These are phyloP conservation scores for Semnornis frantzii DNA, from an alignment of 2,113 vertebrate species.

Conservation along the genomic window DNA sequence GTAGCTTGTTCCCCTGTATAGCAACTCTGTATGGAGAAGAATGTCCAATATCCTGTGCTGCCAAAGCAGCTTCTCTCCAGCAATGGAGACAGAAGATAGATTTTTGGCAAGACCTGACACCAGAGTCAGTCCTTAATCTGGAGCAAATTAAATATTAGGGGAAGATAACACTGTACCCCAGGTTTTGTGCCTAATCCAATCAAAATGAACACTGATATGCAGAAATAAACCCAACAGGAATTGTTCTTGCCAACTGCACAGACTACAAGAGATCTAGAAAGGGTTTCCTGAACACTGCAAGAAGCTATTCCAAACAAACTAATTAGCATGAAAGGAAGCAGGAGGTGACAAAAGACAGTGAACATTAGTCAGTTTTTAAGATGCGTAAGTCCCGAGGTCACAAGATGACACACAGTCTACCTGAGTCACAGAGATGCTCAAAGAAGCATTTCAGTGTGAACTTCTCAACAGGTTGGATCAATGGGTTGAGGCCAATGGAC, in stretches of 20 bases:
- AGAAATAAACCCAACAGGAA: not conserved
- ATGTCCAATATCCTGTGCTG: fast-evolving
- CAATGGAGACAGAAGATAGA: not conserved
- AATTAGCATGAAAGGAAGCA: not conserved
- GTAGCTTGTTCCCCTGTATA: not conserved
- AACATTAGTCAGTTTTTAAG: not conserved
- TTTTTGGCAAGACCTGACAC: not conserved
- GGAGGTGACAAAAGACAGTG: not conserved
- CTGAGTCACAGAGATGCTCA: not conserved
- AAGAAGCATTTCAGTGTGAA: not conserved
- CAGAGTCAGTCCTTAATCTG: not conserved
- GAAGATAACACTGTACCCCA: not conserved
- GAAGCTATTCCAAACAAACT: not conserved
- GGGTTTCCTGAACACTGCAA: not conserved
- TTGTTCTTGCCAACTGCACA: not conserved
- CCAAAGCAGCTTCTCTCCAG: not conserved
- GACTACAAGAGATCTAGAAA: fast-evolving
- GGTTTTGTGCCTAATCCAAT: not conserved
- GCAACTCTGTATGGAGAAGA: not conserved
- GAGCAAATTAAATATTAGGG: not conserved
- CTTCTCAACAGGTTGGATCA: not conserved
- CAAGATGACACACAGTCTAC: not conserved
- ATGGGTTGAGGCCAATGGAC: too few relatives aligned
- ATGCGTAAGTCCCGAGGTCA: not conserved
- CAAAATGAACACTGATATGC: fast-evolving